Evolutionary conservation across 2,113 vertebrate genomes (phyloP).

Genomic region (Hippopotamus amphibius): DNA sequence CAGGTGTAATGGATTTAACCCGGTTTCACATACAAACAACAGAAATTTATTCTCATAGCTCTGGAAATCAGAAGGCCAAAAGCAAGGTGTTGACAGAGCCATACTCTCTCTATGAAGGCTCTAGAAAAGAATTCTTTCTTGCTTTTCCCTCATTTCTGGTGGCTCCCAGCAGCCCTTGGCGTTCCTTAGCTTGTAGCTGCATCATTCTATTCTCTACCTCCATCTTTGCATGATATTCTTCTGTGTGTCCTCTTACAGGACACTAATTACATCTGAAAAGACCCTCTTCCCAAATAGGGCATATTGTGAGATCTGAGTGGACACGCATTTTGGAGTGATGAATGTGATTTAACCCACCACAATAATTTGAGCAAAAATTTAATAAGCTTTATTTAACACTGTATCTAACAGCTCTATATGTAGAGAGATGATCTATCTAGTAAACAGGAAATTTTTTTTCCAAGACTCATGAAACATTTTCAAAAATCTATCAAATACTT

Average conservation of each 20-base stretch:
- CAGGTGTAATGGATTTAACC: not conserved
- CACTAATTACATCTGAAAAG: not conserved
- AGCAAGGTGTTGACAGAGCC: not conserved
- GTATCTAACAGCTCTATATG: not conserved
- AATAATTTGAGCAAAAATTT: not conserved
- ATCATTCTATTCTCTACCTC: not conserved
- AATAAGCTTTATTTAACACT: not conserved
- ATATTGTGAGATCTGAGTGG: not conserved
- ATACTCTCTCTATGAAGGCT: not conserved
- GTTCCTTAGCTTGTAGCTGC: not conserved
- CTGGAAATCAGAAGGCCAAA: not conserved
- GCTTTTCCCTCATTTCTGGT: not conserved
- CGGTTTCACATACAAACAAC: not conserved
- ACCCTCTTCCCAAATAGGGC: not conserved
- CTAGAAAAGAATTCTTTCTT: not conserved
- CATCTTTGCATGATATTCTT: not conserved
- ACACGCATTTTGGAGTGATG: not conserved
- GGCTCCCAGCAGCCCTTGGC: not conserved
- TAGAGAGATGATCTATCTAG: not conserved
- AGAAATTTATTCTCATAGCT: not conserved
- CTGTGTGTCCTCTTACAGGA: not conserved
- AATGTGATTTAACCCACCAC: not conserved
- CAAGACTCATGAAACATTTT: not conserved
- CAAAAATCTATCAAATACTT: not conserved
- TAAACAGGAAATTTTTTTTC: not conserved